Percentiles rank a stretch among this genome's conserved stretches.
These are phyloP conservation scores for Nasonia oneida DNA, from an alignment of 2,888 invertebrate genomes.

Conservation along the genomic window DNA sequence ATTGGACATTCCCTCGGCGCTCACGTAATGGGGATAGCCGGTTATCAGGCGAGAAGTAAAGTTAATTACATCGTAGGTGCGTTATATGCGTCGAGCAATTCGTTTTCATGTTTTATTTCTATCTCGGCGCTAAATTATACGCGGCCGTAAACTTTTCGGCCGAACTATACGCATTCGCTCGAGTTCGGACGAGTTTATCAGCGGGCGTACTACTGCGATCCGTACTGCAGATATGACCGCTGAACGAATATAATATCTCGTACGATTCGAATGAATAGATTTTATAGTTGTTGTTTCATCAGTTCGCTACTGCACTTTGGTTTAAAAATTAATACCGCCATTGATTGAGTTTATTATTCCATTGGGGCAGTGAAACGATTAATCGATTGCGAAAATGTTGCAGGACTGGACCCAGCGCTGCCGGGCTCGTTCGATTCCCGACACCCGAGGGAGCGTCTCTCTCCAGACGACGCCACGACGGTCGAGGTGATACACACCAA, in stretches of 20 bases:
- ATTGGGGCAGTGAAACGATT: background rate
- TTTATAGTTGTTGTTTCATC: background rate
- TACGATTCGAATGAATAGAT: background rate
- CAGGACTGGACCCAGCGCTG: slow-evolving; percentile 67
- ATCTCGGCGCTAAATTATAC: slow-evolving; percentile 3
- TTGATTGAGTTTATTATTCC: background rate
- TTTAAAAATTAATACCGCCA: background rate
- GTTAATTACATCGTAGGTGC: slow-evolving; percentile 69
- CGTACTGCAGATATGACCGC: background rate
- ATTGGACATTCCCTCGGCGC: slow-evolving; percentile 74
- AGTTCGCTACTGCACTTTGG: background rate
- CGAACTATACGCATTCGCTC: background rate
- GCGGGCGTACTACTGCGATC: background rate
- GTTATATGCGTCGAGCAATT: slow-evolving; percentile 50
- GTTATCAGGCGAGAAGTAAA: slow-evolving; percentile 61
- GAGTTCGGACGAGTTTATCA: background rate
- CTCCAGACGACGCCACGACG: slow-evolving; percentile 73
- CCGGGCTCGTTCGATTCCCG: slow-evolving; percentile 61
- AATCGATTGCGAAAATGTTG: background rate
- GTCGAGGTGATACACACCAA: slow-evolving; percentile 78
- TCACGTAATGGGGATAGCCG: slow-evolving; percentile 71
- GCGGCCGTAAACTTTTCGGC: slow-evolving; percentile 1
- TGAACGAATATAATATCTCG: background rate
- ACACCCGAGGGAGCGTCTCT: slow-evolving; percentile 68
- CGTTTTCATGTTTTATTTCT: slow-evolving; percentile 9